A percentile compares a stretch with the other conserved stretches of the same genome.
Conservation (phyloP, 2,797 vertebrate species). For the Megalops cyprinoides region DNA sequence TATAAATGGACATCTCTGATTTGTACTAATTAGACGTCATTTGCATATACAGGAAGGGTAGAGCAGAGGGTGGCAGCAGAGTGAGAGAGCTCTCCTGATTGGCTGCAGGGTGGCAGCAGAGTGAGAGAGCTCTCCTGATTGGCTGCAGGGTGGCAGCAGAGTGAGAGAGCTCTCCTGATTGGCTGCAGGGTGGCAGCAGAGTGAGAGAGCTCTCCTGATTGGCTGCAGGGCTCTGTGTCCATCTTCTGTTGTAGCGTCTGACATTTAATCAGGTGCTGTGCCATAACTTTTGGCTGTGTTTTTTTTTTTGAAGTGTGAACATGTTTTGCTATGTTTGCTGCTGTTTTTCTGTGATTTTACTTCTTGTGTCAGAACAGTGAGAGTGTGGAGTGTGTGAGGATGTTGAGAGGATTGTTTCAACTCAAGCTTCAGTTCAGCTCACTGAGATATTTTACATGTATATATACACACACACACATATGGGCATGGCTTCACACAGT, state of each 20-base stretch:
- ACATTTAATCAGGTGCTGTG: constrained; percentile 42
- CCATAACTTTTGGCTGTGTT: constrained; percentile 30
- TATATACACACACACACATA: no score
- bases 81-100: constrained; percentile 32
- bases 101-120: constrained; percentile 38
- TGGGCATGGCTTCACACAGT: no score
- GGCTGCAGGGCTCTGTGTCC: neutral
- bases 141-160: constrained; percentile 38
- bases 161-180: constrained; percentile 32
- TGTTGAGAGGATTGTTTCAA: no score
- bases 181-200: constrained; percentile 38
- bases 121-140: constrained; percentile 32
- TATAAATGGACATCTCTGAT: constrained; percentile 55
- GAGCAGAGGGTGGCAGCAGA: constrained; percentile 40
- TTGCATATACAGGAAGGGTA: constrained; percentile 41
- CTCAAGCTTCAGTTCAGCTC: no score
- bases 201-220: constrained; percentile 32
- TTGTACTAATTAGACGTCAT: constrained; percentile 62
- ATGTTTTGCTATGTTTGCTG: neutral
- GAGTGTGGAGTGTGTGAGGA: no score
- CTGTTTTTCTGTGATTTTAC: neutral
- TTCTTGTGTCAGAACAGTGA: no score
- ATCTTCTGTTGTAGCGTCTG: constrained; percentile 7
- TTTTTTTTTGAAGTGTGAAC: constrained; percentile 36
- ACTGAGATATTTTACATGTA: no score